Percentiles rank a stretch among this genome's conserved stretches.
phyloP scores from a whole-genome alignment of 2,797 vertebrate genomes.

The Lates japonicus region DNA sequence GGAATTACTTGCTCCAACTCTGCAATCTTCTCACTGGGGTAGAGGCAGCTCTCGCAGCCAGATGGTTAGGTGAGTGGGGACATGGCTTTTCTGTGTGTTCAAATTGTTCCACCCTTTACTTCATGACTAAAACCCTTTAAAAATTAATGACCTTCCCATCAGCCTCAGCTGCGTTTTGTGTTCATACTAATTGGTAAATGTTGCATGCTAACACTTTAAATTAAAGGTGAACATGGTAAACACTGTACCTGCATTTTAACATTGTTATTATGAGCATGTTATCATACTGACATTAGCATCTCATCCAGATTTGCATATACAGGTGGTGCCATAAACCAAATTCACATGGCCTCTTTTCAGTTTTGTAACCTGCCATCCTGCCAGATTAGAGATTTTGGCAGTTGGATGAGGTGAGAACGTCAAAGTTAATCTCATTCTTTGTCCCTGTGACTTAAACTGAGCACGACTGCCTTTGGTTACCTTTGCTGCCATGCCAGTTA shows the following conservation, averaged over 20 bases:
- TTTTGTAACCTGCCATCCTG: slow-evolving; percentile 3
- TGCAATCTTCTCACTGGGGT: too few relatives aligned
- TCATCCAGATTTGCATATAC: background rate
- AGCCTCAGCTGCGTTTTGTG: too few relatives aligned
- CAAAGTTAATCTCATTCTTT: slow-evolving; percentile 21
- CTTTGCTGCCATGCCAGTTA: background rate
- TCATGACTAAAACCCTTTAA: too few relatives aligned
- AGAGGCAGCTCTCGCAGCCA: too few relatives aligned
- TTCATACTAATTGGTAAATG: too few relatives aligned
- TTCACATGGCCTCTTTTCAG: background rate
- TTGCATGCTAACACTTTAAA: background rate
- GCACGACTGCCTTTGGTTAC: too few relatives aligned
- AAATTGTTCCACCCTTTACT: too few relatives aligned
- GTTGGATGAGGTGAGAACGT: background rate
- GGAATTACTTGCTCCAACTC: too few relatives aligned
- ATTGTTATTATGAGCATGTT: too few relatives aligned
- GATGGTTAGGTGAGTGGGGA: too few relatives aligned
- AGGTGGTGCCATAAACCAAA: background rate
- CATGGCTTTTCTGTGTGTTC: too few relatives aligned
- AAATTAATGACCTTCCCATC: too few relatives aligned
- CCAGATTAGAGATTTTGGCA: background rate
- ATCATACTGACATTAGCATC: background rate
- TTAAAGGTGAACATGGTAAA: background rate
- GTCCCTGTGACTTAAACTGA: slow-evolving; percentile 3
- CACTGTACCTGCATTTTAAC: background rate